Evolutionary conservation across 2,113 vertebrate species (phyloP).

Genomic region (Phalacrocorax brasilianus): DNA sequence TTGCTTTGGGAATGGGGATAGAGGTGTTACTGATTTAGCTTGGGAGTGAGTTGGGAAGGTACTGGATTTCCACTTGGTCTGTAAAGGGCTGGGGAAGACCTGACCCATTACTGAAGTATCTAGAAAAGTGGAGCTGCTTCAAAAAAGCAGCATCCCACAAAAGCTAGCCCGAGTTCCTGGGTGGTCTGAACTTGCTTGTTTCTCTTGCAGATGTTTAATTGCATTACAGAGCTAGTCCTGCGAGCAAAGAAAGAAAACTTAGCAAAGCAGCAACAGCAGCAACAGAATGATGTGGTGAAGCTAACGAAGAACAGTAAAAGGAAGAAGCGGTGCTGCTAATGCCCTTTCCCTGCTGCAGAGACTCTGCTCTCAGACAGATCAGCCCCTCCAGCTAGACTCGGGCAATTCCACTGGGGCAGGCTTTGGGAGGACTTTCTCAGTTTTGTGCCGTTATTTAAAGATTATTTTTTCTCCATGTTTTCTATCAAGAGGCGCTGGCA

Average conservation of each 20-base stretch:
- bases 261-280: conserved; percentile 96
- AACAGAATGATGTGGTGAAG: conserved; percentile 98
- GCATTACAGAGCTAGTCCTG: conserved; percentile 98
- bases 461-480: conserved; percentile 77
- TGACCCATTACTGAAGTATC: neutral
- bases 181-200: conserved; percentile 15
- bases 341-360: conserved; percentile 68
- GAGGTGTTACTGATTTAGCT: neutral
- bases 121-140: neutral
- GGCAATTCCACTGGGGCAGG: conserved; percentile 65
- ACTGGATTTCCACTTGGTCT: neutral
- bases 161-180: neutral
- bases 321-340: conserved; percentile 98
- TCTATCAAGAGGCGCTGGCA: conserved; percentile 76
- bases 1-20: neutral
- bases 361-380: conserved; percentile 73
- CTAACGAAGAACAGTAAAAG: conserved; percentile 98
- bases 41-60: neutral
- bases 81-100: neutral
- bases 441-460: conserved; percentile 84
- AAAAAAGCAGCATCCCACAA: neutral
- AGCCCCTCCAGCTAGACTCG: conserved; percentile 70
- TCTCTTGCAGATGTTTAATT: conserved; percentile 95
- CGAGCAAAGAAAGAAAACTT: conserved; percentile 97
- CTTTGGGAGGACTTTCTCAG: conserved; percentile 75